Evolutionary conservation across 2,888 invertebrate genomes (phyloP).

Genomic region (Belgica antarctica): DNA sequence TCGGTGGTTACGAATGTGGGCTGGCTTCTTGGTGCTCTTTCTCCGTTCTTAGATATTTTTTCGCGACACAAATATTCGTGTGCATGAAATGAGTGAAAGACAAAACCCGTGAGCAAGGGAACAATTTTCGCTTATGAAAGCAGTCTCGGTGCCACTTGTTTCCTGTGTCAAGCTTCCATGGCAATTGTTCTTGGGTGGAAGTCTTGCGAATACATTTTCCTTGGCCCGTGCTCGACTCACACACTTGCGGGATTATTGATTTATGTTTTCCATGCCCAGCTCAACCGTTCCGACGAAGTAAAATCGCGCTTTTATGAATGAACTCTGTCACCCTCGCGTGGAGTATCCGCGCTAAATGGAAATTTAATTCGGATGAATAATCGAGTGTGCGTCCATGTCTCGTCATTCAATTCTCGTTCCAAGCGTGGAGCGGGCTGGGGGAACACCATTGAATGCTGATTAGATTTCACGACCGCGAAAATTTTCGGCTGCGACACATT

Average conservation of each 20-base stretch:
- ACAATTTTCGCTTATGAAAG: slow-evolving; percentile 3
- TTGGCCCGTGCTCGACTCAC: slow-evolving; percentile 26
- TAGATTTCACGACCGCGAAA: no score
- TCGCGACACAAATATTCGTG: slow-evolving; percentile 16
- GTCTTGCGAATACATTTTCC: neutral
- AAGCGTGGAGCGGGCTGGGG: neutral
- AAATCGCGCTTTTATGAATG: slow-evolving; percentile 23
- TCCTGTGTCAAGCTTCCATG: neutral
- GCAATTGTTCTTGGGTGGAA: neutral
- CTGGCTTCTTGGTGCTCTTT: neutral
- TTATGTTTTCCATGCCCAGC: slow-evolving; percentile 29
- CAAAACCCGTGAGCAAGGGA: neutral
- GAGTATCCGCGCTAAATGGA: slow-evolving; percentile 18
- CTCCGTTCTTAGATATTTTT: neutral
- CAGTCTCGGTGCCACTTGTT: slow-evolving; percentile 3
- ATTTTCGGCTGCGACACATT: no score
- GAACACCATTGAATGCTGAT: slow-evolving; percentile 20
- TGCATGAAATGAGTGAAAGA: slow-evolving; percentile 22
- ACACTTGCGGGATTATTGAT: slow-evolving; percentile 36
- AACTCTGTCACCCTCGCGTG: slow-evolving; percentile 33
- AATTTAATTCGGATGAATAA: slow-evolving; percentile 20
- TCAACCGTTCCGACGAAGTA: neutral
- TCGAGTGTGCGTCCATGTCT: slow-evolving; percentile 2
- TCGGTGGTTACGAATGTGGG: neutral
- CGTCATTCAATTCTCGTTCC: neutral